A percentile compares a stretch with the other conserved stretches of the same genome.
Evolutionary conservation across 1,140 invertebrate genomes (phyloP).

Genomic region (Magallana gigas): DNA sequence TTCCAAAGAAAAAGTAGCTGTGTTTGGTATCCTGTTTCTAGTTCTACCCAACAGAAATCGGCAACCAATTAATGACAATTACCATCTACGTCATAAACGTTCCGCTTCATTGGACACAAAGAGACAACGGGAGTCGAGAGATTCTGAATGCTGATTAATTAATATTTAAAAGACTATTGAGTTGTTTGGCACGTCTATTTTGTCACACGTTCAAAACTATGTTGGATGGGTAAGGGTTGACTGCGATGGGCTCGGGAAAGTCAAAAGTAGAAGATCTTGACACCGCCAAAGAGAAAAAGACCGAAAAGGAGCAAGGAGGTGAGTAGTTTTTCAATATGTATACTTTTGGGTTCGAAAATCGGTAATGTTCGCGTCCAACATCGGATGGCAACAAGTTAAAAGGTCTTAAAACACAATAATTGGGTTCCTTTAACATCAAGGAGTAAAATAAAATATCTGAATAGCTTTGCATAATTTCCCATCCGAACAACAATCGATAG

Average conservation of each 20-base stretch:
- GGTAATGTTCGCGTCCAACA: too few species aligned
- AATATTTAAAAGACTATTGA: neutral
- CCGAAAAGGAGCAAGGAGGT: neutral
- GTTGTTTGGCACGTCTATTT: neutral
- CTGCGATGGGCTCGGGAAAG: constrained; percentile 8
- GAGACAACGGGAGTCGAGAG: neutral
- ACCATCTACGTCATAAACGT: neutral
- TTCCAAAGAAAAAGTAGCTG: too few species aligned
- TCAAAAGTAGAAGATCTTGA: constrained; percentile 29
- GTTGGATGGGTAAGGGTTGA: neutral
- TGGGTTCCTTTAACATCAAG: too few species aligned
- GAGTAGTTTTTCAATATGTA: neutral
- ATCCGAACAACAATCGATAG: neutral
- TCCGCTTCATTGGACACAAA: neutral
- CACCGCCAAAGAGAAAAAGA: constrained; percentile 1
- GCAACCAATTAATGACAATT: neutral
- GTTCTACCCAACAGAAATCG: too few species aligned
- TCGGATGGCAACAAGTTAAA: too few species aligned
- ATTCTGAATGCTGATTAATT: constrained; percentile 1
- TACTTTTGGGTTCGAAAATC: too few species aligned
- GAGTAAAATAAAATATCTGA: too few species aligned
- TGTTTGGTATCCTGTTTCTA: too few species aligned
- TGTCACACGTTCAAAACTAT: neutral
- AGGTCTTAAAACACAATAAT: too few species aligned
- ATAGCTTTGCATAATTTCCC: neutral